Conservation (phyloP, 64 coral and sea anemone species). For the Montipora foliosa region DNA sequence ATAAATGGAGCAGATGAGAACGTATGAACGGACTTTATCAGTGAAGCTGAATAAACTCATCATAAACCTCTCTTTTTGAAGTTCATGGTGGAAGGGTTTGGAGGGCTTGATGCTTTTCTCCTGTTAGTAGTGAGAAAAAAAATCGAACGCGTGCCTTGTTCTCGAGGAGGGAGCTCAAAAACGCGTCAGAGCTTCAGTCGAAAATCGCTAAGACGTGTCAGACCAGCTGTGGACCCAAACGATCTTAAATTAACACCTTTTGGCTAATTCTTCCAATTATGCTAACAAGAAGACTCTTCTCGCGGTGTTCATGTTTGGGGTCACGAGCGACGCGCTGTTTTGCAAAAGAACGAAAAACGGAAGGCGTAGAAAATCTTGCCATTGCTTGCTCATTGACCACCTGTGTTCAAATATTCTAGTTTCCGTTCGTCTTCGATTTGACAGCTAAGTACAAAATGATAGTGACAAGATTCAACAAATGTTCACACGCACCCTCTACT, state of each 20-base stretch:
- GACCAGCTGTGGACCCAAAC: conserved; percentile 38
- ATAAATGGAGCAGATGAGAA: conserved; percentile 22
- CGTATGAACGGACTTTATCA: neutral
- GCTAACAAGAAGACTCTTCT: conserved; percentile 60
- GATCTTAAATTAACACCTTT: conserved; percentile 81
- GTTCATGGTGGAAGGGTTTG: conserved; percentile 15
- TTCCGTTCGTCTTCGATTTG: conserved; percentile 29
- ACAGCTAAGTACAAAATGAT: conserved; percentile 21
- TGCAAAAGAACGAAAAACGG: neutral
- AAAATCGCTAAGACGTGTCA: conserved; percentile 21
- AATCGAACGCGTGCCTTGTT: neutral
- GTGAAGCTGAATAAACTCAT: conserved; percentile 27
- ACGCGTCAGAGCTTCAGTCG: neutral
- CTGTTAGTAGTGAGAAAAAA: neutral
- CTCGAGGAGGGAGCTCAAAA: neutral
- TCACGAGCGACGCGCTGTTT: conserved; percentile 12
- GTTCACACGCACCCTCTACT: neutral
- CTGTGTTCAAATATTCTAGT: conserved; percentile 27
- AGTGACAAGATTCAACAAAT: neutral
- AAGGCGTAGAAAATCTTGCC: neutral
- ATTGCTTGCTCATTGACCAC: conserved; percentile 35
- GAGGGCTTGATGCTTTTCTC: neutral
- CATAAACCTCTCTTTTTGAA: neutral
- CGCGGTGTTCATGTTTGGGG: neutral
- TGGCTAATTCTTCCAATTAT: conserved; percentile 77